Conservation (phyloP, 2,113 vertebrate species). For the Meles meles region DNA sequence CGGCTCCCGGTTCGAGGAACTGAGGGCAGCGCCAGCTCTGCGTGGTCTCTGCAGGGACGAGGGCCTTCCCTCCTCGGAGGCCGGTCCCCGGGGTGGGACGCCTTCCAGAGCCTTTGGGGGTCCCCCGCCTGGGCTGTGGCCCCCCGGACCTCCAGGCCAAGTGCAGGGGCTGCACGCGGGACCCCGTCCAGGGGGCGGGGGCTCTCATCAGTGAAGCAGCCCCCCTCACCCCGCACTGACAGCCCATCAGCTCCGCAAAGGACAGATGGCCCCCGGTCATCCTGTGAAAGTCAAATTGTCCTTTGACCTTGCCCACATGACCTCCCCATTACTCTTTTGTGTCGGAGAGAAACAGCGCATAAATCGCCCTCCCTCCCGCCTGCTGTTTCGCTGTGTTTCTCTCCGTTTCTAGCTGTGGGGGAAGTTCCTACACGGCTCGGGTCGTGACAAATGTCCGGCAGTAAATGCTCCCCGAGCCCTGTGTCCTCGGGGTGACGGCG, state of each 20-base stretch:
- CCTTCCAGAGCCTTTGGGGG: background rate
- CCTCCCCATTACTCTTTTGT: background rate
- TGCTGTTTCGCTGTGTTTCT: accelerated
- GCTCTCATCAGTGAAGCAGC: accelerated
- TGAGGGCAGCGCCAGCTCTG: accelerated
- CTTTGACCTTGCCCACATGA: background rate
- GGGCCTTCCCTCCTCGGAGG: too few species aligned
- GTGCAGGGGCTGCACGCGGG: accelerated
- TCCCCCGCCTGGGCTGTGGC: background rate
- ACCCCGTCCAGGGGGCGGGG: too few species aligned
- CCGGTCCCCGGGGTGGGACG: background rate
- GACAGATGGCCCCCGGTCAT: background rate
- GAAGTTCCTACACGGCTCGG: accelerated
- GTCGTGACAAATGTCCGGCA: background rate
- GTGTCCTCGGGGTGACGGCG: background rate
- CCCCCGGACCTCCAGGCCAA: background rate
- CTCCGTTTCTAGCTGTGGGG: background rate
- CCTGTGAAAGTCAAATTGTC: background rate
- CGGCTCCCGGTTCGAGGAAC: accelerated
- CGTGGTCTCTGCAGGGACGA: background rate
- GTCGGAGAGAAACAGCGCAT: background rate
- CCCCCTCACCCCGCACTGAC: background rate
- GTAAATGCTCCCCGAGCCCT: background rate
- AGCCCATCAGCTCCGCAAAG: background rate
- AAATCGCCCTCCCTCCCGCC: background rate